Evolutionary conservation across 2,113 vertebrate genomes (phyloP), one percentile per base, ranked within the genome.

Genomic region (Syrrhaptes paradoxus): DNA sequence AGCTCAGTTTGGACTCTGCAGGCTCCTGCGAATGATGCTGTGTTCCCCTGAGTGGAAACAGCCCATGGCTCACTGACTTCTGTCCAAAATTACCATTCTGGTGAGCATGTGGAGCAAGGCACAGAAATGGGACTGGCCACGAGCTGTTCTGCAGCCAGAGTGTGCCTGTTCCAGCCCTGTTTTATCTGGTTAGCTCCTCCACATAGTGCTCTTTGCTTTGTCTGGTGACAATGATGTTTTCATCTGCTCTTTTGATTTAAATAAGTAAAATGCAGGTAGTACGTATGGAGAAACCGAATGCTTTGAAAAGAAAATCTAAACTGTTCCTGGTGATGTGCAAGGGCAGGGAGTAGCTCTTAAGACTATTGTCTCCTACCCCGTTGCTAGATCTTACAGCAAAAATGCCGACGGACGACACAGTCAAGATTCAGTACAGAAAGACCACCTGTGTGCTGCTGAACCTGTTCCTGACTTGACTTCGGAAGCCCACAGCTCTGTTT

Each of bases 371-470:
- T 93, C 68, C 87, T 83, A 38, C 81, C 85, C 94, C 87, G 46
- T 88, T 88, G 29, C 70, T 95, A 98, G 98, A 86, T 94, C 97
- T 83, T 97, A 96, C 86, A 98, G 96, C 97, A 98, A 97, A 94
- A 97, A 93, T 24, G 81, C 26, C 2, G 98, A 98, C 0, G 74
- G 92, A 10, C 90, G 92, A 38, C 95, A 93, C 29, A 94, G 97
- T 84, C 97, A 98, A 31, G 98, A 98, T 22, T 7, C 36, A 0
- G 58, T 63, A 74, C 82, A 97, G 76, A 98, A 96, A 61, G 97
- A 98, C 20, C 68, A 90, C 26, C 76, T 62, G 0, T 82, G 79
- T 0, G 0, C 87, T 76, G 62, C 78, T 17, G 83, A 95, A 45
- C 76, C 90, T 43, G 59, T 32, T 52, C 70, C 91, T 0, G 90